phyloP scores from a whole-genome alignment of 2,113 vertebrate species.

The Pygathrix nemaeus region DNA sequence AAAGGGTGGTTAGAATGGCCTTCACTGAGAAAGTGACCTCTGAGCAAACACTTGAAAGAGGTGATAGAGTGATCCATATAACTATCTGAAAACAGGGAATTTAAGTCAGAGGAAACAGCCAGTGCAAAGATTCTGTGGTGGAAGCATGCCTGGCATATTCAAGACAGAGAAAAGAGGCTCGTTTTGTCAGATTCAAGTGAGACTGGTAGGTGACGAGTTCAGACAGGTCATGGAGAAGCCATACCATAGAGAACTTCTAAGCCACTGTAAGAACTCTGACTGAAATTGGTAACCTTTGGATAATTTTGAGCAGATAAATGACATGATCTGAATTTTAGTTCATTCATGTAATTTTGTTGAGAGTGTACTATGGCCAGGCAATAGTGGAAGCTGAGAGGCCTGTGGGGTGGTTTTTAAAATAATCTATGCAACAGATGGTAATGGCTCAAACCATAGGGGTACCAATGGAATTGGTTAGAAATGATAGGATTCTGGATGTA shows the following conservation, averaged over 20 bases:
- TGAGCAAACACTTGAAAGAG: neutral
- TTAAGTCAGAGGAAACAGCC: neutral
- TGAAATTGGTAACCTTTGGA: neutral
- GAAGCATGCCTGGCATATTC: neutral
- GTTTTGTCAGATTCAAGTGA: neutral
- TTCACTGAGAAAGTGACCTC: neutral
- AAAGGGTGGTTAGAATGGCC: neutral
- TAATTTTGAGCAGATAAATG: neutral
- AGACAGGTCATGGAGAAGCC: neutral
- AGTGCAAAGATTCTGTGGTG: neutral
- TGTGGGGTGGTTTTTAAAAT: neutral
- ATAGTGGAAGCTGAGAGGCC: neutral
- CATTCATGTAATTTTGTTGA: neutral
- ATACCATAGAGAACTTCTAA: neutral
- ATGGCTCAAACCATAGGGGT: neutral
- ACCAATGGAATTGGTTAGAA: neutral
- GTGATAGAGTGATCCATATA: neutral
- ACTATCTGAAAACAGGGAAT: neutral
- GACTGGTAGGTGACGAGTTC: neutral
- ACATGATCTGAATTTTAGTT: neutral
- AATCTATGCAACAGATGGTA: neutral
- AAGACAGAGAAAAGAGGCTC: neutral
- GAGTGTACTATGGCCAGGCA: neutral
- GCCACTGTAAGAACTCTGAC: neutral
- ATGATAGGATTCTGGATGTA: neutral